Base-by-base conservation (phyloP, 2,113 vertebrate species). In the Gracilinanus agilis region DNA sequence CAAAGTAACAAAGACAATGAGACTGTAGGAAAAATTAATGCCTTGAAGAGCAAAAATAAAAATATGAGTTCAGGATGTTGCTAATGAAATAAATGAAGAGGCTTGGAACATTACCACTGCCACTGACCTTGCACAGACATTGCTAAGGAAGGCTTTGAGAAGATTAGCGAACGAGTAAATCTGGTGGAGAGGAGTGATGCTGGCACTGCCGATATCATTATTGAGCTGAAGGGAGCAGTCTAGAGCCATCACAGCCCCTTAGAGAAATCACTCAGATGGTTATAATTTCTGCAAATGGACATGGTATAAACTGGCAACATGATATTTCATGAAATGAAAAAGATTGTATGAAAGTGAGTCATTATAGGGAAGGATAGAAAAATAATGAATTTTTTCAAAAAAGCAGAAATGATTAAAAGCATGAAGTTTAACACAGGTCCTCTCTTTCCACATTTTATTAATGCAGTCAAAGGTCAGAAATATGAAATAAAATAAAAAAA, bases 361-460 rank as follows among this genome's bases (percentile, higher is more conserved):
- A 99, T 99, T 97, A 99, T 99, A 7, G 99, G 99, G 44, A 99
- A 99, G 99, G 99, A 99, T 97, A 99, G 99, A 23, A 99, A 99
- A 98, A 99, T 99, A n/a, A 97, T 99, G 29, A 99, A 99, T 0
- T n/a, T n/a, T n/a, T n/a, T n/a, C n/a, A 99, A 99, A 56, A 99
- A 99, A 97, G 90, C 99, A 96, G 99, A 99, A 98, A 99, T 99
- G 96, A 99, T 99, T 92, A 99, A 99, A 98, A 99, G 99, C 0
- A 99, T 99, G 99, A 99, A 99, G 97, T 99, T 99, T 91, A 99
- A 99, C 98, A 98, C 99, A 9, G 99, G 99, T 24, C 99, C 99
- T 98, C 99, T 99, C 97, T 99, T 99, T 21, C 99, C 99, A 0
- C 99, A 99, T 97, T 99, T 99, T 97, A 99, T 99, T 95, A 99